Base-by-base conservation (phyloP, 2,888 invertebrate species). In the Alviniconcha strummeri region DNA sequence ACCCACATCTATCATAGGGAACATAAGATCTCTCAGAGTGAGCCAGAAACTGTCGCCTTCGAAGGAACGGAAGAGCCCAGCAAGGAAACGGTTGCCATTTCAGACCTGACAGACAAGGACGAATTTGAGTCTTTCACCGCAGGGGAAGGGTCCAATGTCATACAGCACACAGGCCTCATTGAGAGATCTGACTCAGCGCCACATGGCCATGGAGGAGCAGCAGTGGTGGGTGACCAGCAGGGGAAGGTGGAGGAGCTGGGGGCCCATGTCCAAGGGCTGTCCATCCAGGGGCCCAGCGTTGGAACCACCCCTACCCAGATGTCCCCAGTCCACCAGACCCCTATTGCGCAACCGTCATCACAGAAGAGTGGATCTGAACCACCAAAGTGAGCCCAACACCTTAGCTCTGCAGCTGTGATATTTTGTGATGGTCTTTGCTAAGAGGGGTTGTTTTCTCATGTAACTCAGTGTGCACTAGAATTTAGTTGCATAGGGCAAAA, bases 121-220 rank as follows among this genome's bases (percentile, higher is more conserved):
- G 86, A 88, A 75, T 91, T 91, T 89, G 91, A 91, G 85, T 90
- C 90, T 19, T 91, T 91, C 82, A 91, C 91, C 36, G 91, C 91
- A 8, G 90, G 90, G 79, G 80, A 71, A 36, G 81, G 78, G 17
- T 82, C 84, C 5, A 71, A 72, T 0, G 81, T 83, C 60, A 77
- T 82, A 36, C 54, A 64, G 9, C 75, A 74, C 55, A 71, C 64
- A 64, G 82, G 56, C 5, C 74, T 69, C 67, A 56, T 72, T 9
- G 80, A 77, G 76, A 52, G 71, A 71, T 79, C 75, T 36, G 56
- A 71, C 54, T 60, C 84, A 7, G 17, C 78, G 54, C 76, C 74
- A 8, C 78, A 80, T n/a, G 80, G 36, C 54, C 57, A 80, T 19
- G 52, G 80, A 80, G 19, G 9, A 8, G 67, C 64, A 4, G 36